Evolutionary conservation across 2,113 vertebrate species (phyloP), one percentile per base, ranked within the genome.

Genomic region (Oceanites oceanicus): DNA sequence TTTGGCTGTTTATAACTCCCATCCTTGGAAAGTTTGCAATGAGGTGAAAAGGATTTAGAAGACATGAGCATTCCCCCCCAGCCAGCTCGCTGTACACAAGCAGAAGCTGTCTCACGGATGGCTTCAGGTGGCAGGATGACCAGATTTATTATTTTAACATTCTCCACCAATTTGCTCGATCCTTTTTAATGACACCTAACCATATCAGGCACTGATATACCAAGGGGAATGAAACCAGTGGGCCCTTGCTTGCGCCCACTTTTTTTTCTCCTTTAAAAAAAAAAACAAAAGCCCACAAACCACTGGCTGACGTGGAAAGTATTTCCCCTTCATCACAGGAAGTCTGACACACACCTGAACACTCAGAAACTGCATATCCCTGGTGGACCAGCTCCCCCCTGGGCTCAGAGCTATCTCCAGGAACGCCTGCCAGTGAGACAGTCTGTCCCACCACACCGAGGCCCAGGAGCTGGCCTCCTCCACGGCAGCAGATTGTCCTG

Each of bases 161-260:
- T 78, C 66, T 59, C 32, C 42, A 27, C 14, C 36, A 38, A 15
- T 71, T 65, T 74, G 2, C 30, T 80, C 5, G 2, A 27, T 66
- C 32, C 25, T 63, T 90, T 77, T 49, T 70, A 65, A 58, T 77
- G 36, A n/a, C 34, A 47, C 45, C 12, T 66, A 52, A 44, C 45
- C 40, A 52, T 2, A 8, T 68, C 63, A 86, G 22, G 30, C 26
- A 34, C 34, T 52, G 68, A 36, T 55, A 61, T 6, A 68, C 17
- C 67, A 47, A 21, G 4, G 8, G 16, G 4, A 83, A 47, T 15
- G 16, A 79, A 92, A 44, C 11, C 36, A 73, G 7, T 19, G 30
- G 40, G 49, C 23, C 58, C 20, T 40, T 92, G 34, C 26, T 75
- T 0, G 0, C 3, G 4, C 3, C 19, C 3, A 14, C 7, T 20